These are phyloP conservation scores for Parauchenoglanis ngamensis DNA, from an alignment of 2,797 vertebrate genomes.

Conservation along the genomic window DNA sequence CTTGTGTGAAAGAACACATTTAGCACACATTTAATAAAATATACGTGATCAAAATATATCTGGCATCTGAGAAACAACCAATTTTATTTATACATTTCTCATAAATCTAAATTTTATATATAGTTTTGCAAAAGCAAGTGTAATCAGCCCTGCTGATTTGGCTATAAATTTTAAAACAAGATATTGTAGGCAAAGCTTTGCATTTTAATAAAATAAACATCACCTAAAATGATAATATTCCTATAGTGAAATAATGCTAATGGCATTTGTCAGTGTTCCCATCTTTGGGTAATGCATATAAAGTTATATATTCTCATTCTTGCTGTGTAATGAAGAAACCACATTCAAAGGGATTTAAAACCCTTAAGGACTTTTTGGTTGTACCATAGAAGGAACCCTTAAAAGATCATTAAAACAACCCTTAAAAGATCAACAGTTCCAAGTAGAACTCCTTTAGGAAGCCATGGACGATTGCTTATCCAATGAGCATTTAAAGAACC, in stretches of 20 bases:
- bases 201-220: slow-evolving; percentile 8
- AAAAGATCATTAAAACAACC: not conserved
- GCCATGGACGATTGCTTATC: not conserved
- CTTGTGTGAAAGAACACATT: not conserved
- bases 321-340: not conserved
- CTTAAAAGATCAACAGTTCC: not conserved
- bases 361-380: not conserved
- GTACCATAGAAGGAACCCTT: not conserved
- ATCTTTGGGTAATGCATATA: not conserved
- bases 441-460: not conserved
- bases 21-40: slow-evolving; percentile 8
- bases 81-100: not conserved
- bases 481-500: not conserved
- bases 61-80: not conserved
- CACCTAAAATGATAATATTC: not conserved
- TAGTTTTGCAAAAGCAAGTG: slow-evolving; percentile 17
- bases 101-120: slow-evolving; percentile 10
- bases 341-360: not conserved
- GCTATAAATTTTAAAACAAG: not conserved
- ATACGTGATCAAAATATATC: slow-evolving; percentile 1
- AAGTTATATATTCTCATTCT: not conserved
- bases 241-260: slow-evolving; percentile 4
- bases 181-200: slow-evolving; percentile 26
- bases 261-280: not conserved
- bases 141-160: slow-evolving; percentile 41